Base-by-base conservation (phyloP, 1,140 invertebrate genomes). In the Uloborus diversus region DNA sequence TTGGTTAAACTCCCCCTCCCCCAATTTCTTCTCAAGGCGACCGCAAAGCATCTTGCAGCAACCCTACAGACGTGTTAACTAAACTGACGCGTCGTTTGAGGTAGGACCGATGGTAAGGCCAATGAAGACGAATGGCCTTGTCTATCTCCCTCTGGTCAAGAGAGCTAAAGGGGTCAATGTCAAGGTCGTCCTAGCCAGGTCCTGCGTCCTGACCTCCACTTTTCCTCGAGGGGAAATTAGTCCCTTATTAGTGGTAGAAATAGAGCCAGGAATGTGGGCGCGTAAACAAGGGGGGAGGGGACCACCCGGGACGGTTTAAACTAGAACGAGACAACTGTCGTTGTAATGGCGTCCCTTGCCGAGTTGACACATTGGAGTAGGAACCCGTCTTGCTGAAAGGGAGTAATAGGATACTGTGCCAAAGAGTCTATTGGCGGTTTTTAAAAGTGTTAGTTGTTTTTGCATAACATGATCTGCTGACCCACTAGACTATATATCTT, bases 61-160 rank as follows among this genome's bases (percentile, higher is more conserved):
- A 53, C 49, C 49, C 49, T 53, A 20, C 23, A 53, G 23, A 53
- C 20, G 23, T 20, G 49, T 53, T 53, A 14, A 53, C 17, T 53
- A 9, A n/a, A 53, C 23, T 53, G 49, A 20, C 49, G 49, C 49
- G 7, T n/a, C 49, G n/a, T 53, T 53, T 53, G 49, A 53, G 49
- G 49, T 53, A 20, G n/a, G n/a, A n/a, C n/a, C 49, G 64, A 25
- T 14, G 42, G 13, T n/a, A 20, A 7, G 28, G 37, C 20, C 59
- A 35, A 17, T 35, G 66, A 32, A 69, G 66, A 69, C 49, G 35
- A 69, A 69, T 32, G 69, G 20, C n/a, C 57, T 35, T 53, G 57
- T 32, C 32, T 37, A n/a, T n/a, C n/a, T 57, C 30, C n/a, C 27
- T 35, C 37, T 62, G 70, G 57, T 27, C 47, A 71, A 59, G 35